Base-by-base conservation (phyloP, 2,888 invertebrate genomes). In the Malthinus seriepunctatus region DNA sequence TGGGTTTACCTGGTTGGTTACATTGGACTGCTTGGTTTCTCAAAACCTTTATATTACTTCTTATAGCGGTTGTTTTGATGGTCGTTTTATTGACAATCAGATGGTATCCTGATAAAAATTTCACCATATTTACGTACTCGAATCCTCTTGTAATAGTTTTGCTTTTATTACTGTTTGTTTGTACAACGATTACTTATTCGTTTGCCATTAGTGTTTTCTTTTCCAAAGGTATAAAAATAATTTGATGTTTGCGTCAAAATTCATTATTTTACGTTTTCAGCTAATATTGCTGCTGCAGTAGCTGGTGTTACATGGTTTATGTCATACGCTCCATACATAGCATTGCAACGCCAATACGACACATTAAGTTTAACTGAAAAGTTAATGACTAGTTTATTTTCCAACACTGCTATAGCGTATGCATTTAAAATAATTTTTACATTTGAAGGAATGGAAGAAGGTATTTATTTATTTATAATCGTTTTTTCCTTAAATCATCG, bases 11-110 rank as follows among this genome's bases (percentile, higher is more conserved):
- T 6, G 88, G 87, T 65, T 92, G 90, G 89, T 75, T 93, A 48
- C 92, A 94, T 72, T 93, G 94, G 93, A 78, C 82, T 0, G 91
- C 92, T 1, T 93, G 93, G 91, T 93, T 91, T 76, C 79, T 86
- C 46, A 91, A 91, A 73, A 86, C 88, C 60, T 85, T 91, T 65
- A 66, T 87, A 7, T 87, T 87, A 74, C 78, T 90, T 35, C 67
- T 86, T 1, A 74, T 90, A 38, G 83, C 87, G 0, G 79, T 85
- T 0, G 64, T 81, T 12, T 66, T 87, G 1, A 82, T 88, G 23
- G 78, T 83, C 1, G 62, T 83, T 1, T 68, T 87, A 52, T 67
- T 87, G 46, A 87, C 70, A 62, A 62, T 69, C 31, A 67, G 60
- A 46, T 79, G 78, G 77, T 76, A 76, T 57, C 66, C 73, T 1